Evolutionary conservation across 1,140 invertebrate species (phyloP).

Genomic region (Thaumetopoea pityocampa): DNA sequence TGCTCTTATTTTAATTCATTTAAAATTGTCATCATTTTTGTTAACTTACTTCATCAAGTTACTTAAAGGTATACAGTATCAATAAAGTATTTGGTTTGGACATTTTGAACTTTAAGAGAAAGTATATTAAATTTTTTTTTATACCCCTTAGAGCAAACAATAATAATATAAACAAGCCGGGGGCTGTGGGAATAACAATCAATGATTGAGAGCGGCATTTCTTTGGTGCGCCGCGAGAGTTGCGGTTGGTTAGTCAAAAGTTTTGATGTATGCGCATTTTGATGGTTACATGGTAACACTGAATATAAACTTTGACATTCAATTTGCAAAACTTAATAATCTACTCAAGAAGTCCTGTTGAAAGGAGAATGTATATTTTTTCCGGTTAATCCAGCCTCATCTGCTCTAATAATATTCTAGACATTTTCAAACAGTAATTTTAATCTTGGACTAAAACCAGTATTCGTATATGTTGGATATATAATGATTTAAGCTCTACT

Average conservation of each 20-base stretch:
- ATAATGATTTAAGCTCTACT: too few relatives aligned
- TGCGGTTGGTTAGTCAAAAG: conserved; percentile 25
- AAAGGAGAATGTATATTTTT: too few relatives aligned
- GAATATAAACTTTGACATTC: conserved; percentile 11
- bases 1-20: too few relatives aligned
- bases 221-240: conserved; percentile 18
- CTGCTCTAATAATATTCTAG: too few relatives aligned
- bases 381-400: too few relatives aligned
- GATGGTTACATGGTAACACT: conserved; percentile 19
- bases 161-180: conserved; percentile 28
- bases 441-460: too few relatives aligned
- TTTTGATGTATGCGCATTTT: conserved; percentile 59
- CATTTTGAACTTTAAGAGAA: conserved; percentile 1
- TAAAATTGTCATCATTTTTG: too few relatives aligned
- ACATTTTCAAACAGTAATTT: too few relatives aligned
- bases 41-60: too few relatives aligned
- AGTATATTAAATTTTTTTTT: conserved; percentile 9
- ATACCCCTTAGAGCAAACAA: conserved; percentile 18
- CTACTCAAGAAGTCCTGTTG: conserved; percentile 14
- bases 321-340: conserved; percentile 29
- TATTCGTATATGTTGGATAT: too few relatives aligned
- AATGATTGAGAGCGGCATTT: conserved; percentile 40
- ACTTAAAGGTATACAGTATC: background rate
- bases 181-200: conserved; percentile 26
- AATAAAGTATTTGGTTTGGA: background rate